Evolutionary conservation across 2,888 invertebrate species (phyloP), one percentile per base, ranked within the genome.

Genomic region (Mantis religiosa): DNA sequence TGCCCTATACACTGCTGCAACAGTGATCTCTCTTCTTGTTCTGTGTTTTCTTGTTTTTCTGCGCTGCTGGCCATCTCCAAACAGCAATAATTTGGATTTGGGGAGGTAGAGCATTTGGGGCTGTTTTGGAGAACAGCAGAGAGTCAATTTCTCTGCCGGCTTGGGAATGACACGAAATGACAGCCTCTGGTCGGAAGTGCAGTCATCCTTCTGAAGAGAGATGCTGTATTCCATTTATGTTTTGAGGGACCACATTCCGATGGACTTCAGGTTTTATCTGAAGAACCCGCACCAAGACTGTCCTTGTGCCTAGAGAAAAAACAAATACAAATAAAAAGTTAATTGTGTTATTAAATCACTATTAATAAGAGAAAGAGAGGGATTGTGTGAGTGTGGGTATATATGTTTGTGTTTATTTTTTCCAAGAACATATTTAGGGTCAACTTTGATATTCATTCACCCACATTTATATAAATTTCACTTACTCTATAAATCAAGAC

Each of bases 271-370:
- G 84, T 85, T 84, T 89, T 87, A 84, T 89, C 89, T 84, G 88
- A 87, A 34, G 88, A 85, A n/a, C 85, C 89, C 86, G 85, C 85
- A 85, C 82, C 89, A 89, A 88, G 87, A 83, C 87, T 89, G 87
- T 88, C 83, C 82, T 90, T 85, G 86, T 86, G 89, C 84, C 89
- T 89, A 88, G 28, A 84, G 84, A 28, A 28, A 85, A 28, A 34
- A 71, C 12, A 6, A 30, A 71, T 14, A 28, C 7, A 84, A 25
- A 30, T 34, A 4, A 71, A 54, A 71, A 83, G 41, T 1, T 41
- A 41, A 41, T 12, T 12, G 12, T 12, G 12, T 12, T 12, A 12
- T 41, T 8, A 41, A 83, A 8, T 15, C 54, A 28, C 41, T 28
- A 85, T 82, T 41, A 41, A 41, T 41, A 12, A 41, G 34, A 41